Base-by-base conservation (phyloP, 2,113 vertebrate genomes). In the Pipa parva region DNA sequence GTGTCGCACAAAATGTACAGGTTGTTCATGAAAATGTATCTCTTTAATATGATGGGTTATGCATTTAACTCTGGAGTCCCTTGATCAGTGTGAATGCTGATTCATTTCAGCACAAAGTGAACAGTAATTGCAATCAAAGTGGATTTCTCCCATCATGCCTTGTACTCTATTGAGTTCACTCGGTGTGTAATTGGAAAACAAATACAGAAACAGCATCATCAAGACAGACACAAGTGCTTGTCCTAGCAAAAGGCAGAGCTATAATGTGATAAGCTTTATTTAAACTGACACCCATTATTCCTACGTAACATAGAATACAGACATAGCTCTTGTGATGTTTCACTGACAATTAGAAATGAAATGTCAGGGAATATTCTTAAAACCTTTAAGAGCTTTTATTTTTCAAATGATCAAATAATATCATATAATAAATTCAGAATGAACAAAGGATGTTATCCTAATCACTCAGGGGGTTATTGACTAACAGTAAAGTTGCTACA, bases 121-220 rank as follows among this genome's bases (percentile, higher is more conserved):
- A 54, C 59, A 63, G 52, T 74, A 82, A 79, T 78, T 85, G 75
- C 73, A 65, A 73, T 1, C 56, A 73, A 72, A 83, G 75, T 63
- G n/a, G 37, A 78, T 80, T 84, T 77, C 76, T 79, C 79, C 75
- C 74, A 75, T 65, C 71, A 71, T 79, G 79, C 73, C 39, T 72
- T 31, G 20, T 79, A 70, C 73, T 80, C 75, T 78, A 76, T 79
- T 75, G 75, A 83, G 73, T 79, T 85, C 75, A 74, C 79, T 83
- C 71, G 71, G 80, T 72, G 78, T 75, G 74, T 81, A 85, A 85
- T 78, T 81, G 81, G 78, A 80, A 83, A 83, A 84, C 80, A 84
- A 80, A 79, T 75, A 78, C 73, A 79, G 74, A 67, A 74, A 72
- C 72, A 80, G 66, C 74, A 76, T 84, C 75, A 76, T 78, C 77